A percentile compares a stretch with the other conserved stretches of the same genome.
These are phyloP conservation scores for Clistopyga incitator DNA, from an alignment of 2,888 invertebrate species.

Conservation along the genomic window DNA sequence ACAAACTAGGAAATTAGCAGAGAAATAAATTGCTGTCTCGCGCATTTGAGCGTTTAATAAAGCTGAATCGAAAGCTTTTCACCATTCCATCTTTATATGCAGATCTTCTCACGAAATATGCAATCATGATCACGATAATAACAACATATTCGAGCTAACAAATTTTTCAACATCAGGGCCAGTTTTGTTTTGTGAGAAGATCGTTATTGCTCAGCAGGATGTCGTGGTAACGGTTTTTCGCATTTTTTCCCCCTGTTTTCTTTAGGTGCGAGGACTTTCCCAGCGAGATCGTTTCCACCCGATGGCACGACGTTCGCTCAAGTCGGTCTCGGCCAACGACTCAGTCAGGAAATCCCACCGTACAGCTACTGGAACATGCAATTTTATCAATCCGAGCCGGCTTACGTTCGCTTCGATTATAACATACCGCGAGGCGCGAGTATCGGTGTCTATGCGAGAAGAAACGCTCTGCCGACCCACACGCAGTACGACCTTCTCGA, in stretches of 20 bases:
- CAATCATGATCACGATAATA: conserved; percentile 41
- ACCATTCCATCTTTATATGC: neutral
- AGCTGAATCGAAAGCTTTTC: conserved; percentile 27
- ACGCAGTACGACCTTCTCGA: conserved; percentile 98
- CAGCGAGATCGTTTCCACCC: conserved; percentile 95
- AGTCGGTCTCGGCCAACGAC: conserved; percentile 94
- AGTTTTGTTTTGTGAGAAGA: conserved; percentile 23
- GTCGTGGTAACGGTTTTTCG: neutral
- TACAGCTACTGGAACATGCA: conserved; percentile 99
- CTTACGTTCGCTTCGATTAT: conserved; percentile 97
- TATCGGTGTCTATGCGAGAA: conserved; percentile 97
- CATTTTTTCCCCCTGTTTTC: conserved; percentile 22
- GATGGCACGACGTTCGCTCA: conserved; percentile 97
- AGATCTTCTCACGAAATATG: conserved; percentile 25
- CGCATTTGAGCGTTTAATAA: conserved; percentile 4
- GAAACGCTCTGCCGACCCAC: conserved; percentile 97
- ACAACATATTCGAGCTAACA: conserved; percentile 42
- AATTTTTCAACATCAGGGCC: conserved; percentile 17
- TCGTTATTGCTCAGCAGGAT: neutral
- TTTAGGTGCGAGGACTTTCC: conserved; percentile 94
- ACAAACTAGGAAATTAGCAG: neutral
- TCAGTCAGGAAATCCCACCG: conserved; percentile 95
- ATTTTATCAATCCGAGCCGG: conserved; percentile 97
- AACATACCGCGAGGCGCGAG: conserved; percentile 96
- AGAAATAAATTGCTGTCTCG: conserved; percentile 12